These are phyloP conservation scores for Empis livida DNA, from an alignment of 2,888 invertebrate species.

Conservation along the genomic window DNA sequence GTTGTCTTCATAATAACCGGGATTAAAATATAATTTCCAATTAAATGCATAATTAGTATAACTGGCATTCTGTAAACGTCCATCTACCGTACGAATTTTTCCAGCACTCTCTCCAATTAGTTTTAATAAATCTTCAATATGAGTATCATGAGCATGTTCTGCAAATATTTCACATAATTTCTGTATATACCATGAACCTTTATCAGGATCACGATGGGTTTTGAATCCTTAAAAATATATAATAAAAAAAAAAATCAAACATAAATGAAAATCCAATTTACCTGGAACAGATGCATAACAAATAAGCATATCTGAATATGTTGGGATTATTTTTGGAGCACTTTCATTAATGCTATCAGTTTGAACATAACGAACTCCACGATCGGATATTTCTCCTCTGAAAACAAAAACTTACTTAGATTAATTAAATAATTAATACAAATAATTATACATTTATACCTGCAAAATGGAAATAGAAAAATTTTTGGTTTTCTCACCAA, in stretches of 20 bases:
- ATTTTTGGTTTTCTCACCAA: slow-evolving; percentile 53
- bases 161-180: slow-evolving; percentile 52
- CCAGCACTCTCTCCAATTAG: slow-evolving; percentile 43
- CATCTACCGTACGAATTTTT: slow-evolving; percentile 24
- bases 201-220: slow-evolving; percentile 42
- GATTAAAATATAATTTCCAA: slow-evolving; percentile 51
- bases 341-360: slow-evolving; percentile 10
- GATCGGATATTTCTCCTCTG: slow-evolving; percentile 29
- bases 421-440: neutral
- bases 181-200: slow-evolving; percentile 61
- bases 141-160: slow-evolving; percentile 45
- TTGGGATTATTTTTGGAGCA: slow-evolving; percentile 17
- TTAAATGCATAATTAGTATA: slow-evolving; percentile 53
- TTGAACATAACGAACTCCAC: slow-evolving; percentile 20
- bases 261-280: neutral
- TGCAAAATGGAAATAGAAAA: slow-evolving; percentile 59
- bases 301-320: slow-evolving; percentile 48
- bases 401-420: slow-evolving; percentile 12
- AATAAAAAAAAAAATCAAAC: neutral
- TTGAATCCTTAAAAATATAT: slow-evolving; percentile 16
- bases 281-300: slow-evolving; percentile 52
- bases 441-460: slow-evolving; percentile 24
- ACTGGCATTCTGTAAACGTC: slow-evolving; percentile 46
- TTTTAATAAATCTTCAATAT: slow-evolving; percentile 52
- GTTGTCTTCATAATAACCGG: slow-evolving; percentile 35